Conservation (phyloP, 1,140 invertebrate species). For the Linepithema humile region DNA sequence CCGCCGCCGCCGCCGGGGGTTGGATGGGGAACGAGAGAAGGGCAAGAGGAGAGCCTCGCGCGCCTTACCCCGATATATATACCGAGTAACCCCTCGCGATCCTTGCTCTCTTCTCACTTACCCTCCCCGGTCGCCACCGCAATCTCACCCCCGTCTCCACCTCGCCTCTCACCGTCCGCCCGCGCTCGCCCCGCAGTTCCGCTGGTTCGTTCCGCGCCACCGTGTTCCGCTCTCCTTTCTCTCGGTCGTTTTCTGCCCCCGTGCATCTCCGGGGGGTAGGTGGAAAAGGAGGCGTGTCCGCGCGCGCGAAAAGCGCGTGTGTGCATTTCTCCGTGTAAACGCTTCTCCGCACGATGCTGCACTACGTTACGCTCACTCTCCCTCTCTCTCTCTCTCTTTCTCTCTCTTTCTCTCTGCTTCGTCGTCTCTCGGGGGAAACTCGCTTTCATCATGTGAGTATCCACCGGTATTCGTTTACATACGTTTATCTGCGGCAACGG, state of each 20-base stretch:
- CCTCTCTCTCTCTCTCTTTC: neutral
- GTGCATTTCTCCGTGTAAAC: conserved; percentile 66
- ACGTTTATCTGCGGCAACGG: neutral
- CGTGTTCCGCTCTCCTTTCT: conserved; percentile 50
- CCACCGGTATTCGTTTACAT: conserved; percentile 18
- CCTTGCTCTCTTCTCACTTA: conserved; percentile 51
- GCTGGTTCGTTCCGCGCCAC: conserved; percentile 23
- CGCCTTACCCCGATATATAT: conserved; percentile 44
- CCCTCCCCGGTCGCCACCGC: conserved; percentile 59
- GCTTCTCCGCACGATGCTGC: neutral
- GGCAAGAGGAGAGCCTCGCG: conserved; percentile 5
- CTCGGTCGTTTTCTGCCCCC: conserved; percentile 48
- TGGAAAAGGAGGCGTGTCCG: conserved; percentile 66
- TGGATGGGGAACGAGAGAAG: neutral
- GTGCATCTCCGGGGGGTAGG: conserved; percentile 58
- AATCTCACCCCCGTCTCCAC: conserved; percentile 57
- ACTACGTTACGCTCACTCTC: neutral
- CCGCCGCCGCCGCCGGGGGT: neutral
- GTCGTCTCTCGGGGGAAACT: neutral
- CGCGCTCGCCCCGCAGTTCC: conserved; percentile 32
- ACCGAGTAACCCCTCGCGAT: conserved; percentile 38
- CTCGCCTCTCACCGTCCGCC: conserved; percentile 39
- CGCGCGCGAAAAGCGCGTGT: conserved; percentile 54
- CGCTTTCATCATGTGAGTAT: conserved; percentile 39
- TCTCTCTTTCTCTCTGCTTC: neutral